These are phyloP conservation scores for Tribolium castaneum DNA, from an alignment of 1,140 invertebrate species.

Conservation along the genomic window DNA sequence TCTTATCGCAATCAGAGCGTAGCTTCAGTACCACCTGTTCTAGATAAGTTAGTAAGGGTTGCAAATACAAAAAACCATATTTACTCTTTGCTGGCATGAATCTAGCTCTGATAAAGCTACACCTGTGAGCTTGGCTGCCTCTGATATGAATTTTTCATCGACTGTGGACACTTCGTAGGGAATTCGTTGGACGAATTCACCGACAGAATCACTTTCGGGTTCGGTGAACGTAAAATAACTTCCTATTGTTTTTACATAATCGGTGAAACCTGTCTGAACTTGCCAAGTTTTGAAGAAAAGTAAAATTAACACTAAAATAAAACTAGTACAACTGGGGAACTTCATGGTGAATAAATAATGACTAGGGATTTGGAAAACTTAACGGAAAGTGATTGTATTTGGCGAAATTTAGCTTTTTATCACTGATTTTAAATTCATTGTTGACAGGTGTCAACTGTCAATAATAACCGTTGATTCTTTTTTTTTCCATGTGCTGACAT, in stretches of 20 bases:
- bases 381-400: not conserved
- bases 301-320: not conserved
- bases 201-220: not conserved
- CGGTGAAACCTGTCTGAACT: slow-evolving; percentile 2
- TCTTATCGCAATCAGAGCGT: slow-evolving; percentile 67
- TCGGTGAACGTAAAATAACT: not conserved
- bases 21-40: slow-evolving; percentile 71
- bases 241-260: slow-evolving; percentile 22
- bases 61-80: slow-evolving; percentile 12
- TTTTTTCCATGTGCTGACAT: not conserved
- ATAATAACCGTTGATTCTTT: slow-evolving; percentile 14
- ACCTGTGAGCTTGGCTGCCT: slow-evolving; percentile 70
- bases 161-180: slow-evolving; percentile 72
- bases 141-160: slow-evolving; percentile 75
- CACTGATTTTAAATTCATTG: slow-evolving; percentile 20
- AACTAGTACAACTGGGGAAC: not conserved
- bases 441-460: slow-evolving; percentile 7
- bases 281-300: not conserved
- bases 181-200: slow-evolving; percentile 52
- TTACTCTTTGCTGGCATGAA: slow-evolving; percentile 73
- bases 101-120: slow-evolving; percentile 71
- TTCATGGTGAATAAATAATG: slow-evolving; percentile 12
- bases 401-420: not conserved
- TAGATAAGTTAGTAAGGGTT: slow-evolving; percentile 41
- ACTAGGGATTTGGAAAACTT: not conserved